phyloP scores from a whole-genome alignment of 1,140 invertebrate species.

The Diuraphis noxia region DNA sequence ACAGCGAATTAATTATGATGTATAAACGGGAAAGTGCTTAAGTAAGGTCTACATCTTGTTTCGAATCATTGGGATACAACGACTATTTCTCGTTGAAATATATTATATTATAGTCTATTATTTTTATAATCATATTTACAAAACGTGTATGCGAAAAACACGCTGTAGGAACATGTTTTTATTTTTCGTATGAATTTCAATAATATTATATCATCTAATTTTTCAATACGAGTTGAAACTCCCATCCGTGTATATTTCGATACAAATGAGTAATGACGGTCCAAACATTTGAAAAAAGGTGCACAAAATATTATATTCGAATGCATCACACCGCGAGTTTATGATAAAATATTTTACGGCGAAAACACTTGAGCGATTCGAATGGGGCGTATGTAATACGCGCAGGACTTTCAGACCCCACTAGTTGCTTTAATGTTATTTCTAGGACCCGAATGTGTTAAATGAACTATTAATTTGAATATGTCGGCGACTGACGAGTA shows the following conservation, averaged over 20 bases:
- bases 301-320: not conserved
- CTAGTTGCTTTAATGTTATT: not conserved
- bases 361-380: not conserved
- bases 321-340: not conserved
- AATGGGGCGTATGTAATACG: not conserved
- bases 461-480: not conserved
- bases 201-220: too few relatives aligned
- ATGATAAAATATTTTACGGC: not conserved
- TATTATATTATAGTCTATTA: not conserved
- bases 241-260: not conserved
- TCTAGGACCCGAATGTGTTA: not conserved
- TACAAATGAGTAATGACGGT: not conserved
- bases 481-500: not conserved
- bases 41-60: not conserved
- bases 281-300: not conserved
- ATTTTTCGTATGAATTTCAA: not conserved
- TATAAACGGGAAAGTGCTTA: slow-evolving; percentile 10
- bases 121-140: not conserved
- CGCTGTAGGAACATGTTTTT: not conserved
- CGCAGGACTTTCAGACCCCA: not conserved
- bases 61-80: not conserved
- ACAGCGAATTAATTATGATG: slow-evolving; percentile 19
- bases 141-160: not conserved
- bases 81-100: not conserved
- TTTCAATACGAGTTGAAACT: not conserved